Base-by-base conservation (phyloP, 2,113 vertebrate genomes). In the Tetrax tetrax region DNA sequence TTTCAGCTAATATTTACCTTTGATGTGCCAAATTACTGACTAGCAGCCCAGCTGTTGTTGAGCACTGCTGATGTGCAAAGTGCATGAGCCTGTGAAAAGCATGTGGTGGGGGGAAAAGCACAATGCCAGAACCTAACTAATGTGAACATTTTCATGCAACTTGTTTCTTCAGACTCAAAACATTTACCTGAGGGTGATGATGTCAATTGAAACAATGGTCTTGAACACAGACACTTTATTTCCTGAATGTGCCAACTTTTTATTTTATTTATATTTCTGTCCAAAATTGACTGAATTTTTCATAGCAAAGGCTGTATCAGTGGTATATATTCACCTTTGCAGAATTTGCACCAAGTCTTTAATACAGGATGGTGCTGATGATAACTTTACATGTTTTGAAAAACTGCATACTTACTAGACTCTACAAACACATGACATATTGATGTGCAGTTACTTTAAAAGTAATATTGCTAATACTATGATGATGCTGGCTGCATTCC, bases 231-330 rank as follows among this genome's bases (percentile, higher is more conserved):
- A 96, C 95, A 97, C 94, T 96, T 95, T 96, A 97, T 96, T 97
- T 98, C 94, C 96, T 98, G 97, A 98, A 98, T 98, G 98, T 98
- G 98, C 98, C 98, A 98, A 98, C 83, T 91, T 97, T 97, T 97
- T 88, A 76, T 94, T 97, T 96, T 86, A 92, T 96, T 97, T 95
- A 92, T 93, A 95, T 91, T 94, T 90, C 92, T 96, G 96, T 96
- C 96, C 79, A 92, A 97, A 96, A 97, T 89, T 17, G 8, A 90
- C 93, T 83, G 93, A 76, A 8, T 87, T 95, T 96, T 94, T 96
- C 95, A 81, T 92, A 97, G 94, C 94, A 95, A 95, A 98, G 94
- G 97, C 96, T 98, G 97, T 93, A 92, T 97, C 97, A 94, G 95
- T 97, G 97, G 96, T 98, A 98, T 97, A 97, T 97, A 98, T 93